Evolutionary conservation across 1,140 invertebrate genomes (phyloP), one percentile per base, ranked within the genome.

Genomic region (Drosophila tsacasi): DNA sequence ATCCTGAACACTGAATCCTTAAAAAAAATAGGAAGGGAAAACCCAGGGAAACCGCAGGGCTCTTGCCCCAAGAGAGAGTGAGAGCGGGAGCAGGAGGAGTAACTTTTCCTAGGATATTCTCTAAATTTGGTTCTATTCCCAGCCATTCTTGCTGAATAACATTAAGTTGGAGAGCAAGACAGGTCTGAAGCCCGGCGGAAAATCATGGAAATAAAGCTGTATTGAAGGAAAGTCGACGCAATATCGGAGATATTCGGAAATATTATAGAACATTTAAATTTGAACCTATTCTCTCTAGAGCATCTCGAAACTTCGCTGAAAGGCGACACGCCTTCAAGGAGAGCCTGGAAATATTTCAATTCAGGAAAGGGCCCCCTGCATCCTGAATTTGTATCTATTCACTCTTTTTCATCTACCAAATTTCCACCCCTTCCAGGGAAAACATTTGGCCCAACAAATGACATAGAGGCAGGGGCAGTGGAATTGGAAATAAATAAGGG

Each of bases 401-500:
- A 17, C 23, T 35, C 23, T 17, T 46, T 23, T 46, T 27, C 52
- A 25, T 32, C 30, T 25, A n/a, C 27, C 37, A 40, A n/a, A 13
- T 50, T 66, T 23, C n/a, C 62, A 62, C 17, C 63, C 57, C 15
- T 63, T 39, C 17, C 27, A 19, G 17, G 58, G 10, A 44, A 76
- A 35, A 54, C 55, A 60, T 76, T 76, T 76, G 37, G 25, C 74
- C 62, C 58, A 55, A 67, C 72, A 76, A 76, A 76, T 76, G 73
- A 76, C 73, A 77, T 17, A 39, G 62, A n/a, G 13, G 13, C 40
- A 59, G 49, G 9, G 44, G 21, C 23, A 49, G 7, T 76, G 63
- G 74, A 77, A 77, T 77, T 77, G 75, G 74, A 77, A 68, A 77
- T 77, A 67, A 76, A 68, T 68, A 77, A 77, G 52, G 75, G 65